A percentile compares a stretch with the other conserved stretches of the same genome.
Conservation (phyloP, 23 tunicate species). For the Oikopleura dioica region DNA sequence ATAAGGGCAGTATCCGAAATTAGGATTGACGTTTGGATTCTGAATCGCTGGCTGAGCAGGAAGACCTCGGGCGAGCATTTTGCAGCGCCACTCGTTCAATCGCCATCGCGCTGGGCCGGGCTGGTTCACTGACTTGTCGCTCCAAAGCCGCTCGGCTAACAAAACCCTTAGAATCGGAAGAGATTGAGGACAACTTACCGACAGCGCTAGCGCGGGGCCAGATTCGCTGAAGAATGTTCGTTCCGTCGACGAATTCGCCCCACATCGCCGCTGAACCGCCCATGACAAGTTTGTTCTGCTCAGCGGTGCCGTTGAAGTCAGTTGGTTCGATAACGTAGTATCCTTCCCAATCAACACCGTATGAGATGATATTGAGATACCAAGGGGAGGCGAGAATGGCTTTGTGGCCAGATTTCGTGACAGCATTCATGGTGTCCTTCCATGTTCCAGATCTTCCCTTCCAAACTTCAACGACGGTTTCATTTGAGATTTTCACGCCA, state of each 20-base stretch:
- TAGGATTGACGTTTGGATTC: no score
- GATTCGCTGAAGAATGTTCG: slow-evolving; percentile 49
- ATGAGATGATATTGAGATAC: slow-evolving; percentile 40
- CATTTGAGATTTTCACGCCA: slow-evolving; percentile 44
- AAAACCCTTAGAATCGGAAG: slow-evolving; percentile 18
- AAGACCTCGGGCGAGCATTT: no score
- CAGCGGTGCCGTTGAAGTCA: slow-evolving; percentile 49
- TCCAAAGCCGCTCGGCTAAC: slow-evolving; percentile 79
- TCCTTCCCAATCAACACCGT: slow-evolving; percentile 41
- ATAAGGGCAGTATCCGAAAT: no score
- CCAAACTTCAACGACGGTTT: slow-evolving; percentile 81
- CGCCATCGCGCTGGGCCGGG: slow-evolving; percentile 33
- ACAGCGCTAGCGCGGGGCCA: slow-evolving; percentile 98
- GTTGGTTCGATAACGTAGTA: slow-evolving; percentile 45
- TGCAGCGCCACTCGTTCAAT: slow-evolving; percentile 68
- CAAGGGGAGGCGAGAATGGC: slow-evolving; percentile 47
- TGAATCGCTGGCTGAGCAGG: no score
- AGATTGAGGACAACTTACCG: slow-evolving; percentile 46
- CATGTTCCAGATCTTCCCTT: slow-evolving; percentile 20
- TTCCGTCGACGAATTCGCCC: slow-evolving; percentile 79
- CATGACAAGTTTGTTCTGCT: slow-evolving; percentile 40
- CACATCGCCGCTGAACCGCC: slow-evolving; percentile 89
- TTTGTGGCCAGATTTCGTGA: slow-evolving; percentile 30
- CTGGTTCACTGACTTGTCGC: slow-evolving; percentile 31
- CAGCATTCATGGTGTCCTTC: slow-evolving; percentile 25